Evolutionary conservation across 1,140 invertebrate species (phyloP).

Genomic region (Drosophila takahashii): DNA sequence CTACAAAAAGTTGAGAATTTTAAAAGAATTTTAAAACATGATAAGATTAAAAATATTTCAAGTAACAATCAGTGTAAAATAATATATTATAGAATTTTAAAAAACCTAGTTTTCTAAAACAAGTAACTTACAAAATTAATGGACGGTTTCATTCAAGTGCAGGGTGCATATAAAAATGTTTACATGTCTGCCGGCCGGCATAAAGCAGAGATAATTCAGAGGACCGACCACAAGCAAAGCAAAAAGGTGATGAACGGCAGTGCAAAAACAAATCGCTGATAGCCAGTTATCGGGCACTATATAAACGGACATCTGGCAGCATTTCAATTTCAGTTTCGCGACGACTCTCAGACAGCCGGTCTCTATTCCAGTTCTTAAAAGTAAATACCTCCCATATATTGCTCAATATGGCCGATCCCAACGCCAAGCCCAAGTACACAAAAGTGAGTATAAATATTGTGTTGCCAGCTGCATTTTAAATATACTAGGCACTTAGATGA

Average conservation of each 20-base stretch:
- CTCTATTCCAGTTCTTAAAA: conserved; percentile 4
- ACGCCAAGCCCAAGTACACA: conserved; percentile 74
- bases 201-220: conserved; percentile 24
- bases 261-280: conserved; percentile 40
- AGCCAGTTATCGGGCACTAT: conserved; percentile 55
- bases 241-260: conserved; percentile 27
- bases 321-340: conserved; percentile 52
- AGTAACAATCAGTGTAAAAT: neutral
- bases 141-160: neutral
- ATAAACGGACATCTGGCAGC: conserved; percentile 42
- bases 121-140: neutral
- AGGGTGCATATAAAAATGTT: conserved; percentile 20
- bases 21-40: neutral
- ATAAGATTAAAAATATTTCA: too few relatives aligned
- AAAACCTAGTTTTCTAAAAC: neutral
- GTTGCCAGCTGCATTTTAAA: conserved; percentile 21
- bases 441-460: conserved; percentile 62
- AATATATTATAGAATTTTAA: neutral
- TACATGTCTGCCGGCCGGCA: conserved; percentile 56
- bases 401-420: conserved; percentile 77
- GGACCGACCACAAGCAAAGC: conserved; percentile 25
- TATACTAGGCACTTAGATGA: neutral
- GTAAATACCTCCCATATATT: conserved; percentile 2
- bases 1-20: neutral
- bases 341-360: conserved; percentile 30